Evolutionary conservation across 2,797 vertebrate species (phyloP), one percentile per base, ranked within the genome.

Genomic region (Periophthalmus magnuspinnatus): DNA sequence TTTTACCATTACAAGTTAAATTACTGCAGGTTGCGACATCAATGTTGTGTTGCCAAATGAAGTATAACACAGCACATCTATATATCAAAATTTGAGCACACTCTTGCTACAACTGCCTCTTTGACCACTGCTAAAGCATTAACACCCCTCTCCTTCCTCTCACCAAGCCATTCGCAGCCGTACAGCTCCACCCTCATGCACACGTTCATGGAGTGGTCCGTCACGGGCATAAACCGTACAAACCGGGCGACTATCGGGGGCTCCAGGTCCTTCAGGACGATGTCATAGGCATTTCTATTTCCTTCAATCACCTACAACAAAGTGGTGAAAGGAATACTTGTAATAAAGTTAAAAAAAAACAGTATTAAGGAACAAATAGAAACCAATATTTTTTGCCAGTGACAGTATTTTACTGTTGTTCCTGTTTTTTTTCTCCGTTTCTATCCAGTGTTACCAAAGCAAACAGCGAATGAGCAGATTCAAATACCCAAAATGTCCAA

Each of bases 151-250:
- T n/a, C n/a, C 56, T 41, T 19, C 41, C 14, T 85, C 95, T 81
- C 90, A 98, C 97, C 97, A 61, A 99, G 92, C 97, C 97, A 99
- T 82, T 94, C 94, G 1, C 97, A 99, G 87, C 97, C 97, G 0
- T 99, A 99, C 33, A 99, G 94, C 90, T 99, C 97, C 79, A 99
- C 97, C 0, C 97, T 93, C 94, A 99, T 95, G 89, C 97, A 99
- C 72, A 98, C 96, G 0, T 96, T 99, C 95, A 96, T 98, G 80
- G 97, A 96, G 87, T 99, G 97, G 83, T 98, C 96, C 0, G 95
- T 98, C 84, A 98, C 95, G 0, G 97, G 97, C 90, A 99, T 96
- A 92, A 99, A 98, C 71, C 97, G 96, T 34, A 99, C 93, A 1
- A 95, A 97, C 65, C 95, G 95, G 2, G 96, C 97, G 0, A 99